Conservation (phyloP, 30 jellyfish, hydroid and myxozoan species). For the Chironex yamaguchii region DNA sequence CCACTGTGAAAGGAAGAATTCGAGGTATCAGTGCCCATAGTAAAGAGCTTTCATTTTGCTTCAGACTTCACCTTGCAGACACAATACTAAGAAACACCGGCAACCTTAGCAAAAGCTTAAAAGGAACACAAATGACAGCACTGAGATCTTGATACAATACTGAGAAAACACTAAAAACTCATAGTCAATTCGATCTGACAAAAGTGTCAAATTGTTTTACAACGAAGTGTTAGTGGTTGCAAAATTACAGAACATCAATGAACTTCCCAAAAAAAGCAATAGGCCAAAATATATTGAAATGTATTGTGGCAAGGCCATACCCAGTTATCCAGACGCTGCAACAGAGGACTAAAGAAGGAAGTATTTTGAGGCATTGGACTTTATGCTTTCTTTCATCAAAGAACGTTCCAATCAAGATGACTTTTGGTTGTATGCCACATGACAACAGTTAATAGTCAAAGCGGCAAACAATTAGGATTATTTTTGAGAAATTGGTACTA, state of each 20-base stretch:
- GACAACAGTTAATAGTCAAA: neutral
- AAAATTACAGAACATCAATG: slow-evolving; percentile 19
- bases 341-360: neutral
- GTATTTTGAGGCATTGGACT: slow-evolving; percentile 17
- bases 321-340: slow-evolving; percentile 2
- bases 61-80: neutral
- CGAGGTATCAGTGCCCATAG: neutral
- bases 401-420: neutral
- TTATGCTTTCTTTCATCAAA: neutral
- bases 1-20: neutral
- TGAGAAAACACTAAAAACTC: neutral
- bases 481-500: neutral
- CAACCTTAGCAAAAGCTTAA: neutral
- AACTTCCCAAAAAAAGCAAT: slow-evolving; percentile 27
- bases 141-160: neutral
- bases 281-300: slow-evolving; percentile 8
- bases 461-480: neutral
- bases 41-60: neutral
- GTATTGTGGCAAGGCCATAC: slow-evolving; percentile 3
- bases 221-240: slow-evolving; percentile 17
- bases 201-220: slow-evolving; percentile 7
- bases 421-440: neutral
- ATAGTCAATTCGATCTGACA: neutral
- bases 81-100: neutral
- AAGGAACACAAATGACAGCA: neutral